Conservation (phyloP, 1,140 invertebrate genomes). For the Danaus plexippus region DNA sequence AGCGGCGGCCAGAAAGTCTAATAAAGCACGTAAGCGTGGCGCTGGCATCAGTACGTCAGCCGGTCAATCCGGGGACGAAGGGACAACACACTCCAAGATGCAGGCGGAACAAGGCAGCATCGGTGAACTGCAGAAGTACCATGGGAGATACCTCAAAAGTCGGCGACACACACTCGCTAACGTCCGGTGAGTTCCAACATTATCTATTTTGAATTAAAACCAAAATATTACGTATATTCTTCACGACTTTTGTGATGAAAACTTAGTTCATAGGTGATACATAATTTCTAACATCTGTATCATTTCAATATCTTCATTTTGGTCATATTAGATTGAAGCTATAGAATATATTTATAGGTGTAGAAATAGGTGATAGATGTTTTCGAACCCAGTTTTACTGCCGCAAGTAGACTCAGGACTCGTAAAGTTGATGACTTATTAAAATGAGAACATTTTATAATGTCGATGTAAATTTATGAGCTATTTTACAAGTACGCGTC, state of each 20-base stretch:
- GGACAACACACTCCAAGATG: slow-evolving; percentile 75
- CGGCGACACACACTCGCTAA: slow-evolving; percentile 88
- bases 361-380: slow-evolving; percentile 3
- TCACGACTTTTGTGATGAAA: too few relatives aligned
- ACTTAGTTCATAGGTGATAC: too few relatives aligned
- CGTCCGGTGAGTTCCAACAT: slow-evolving; percentile 80
- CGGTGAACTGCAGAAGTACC: slow-evolving; percentile 88
- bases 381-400: slow-evolving; percentile 13
- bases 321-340: background rate
- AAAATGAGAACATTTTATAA: slow-evolving; percentile 16
- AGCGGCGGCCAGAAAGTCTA: slow-evolving; percentile 61
- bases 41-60: slow-evolving; percentile 39
- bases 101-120: slow-evolving; percentile 91
- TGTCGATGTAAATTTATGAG: slow-evolving; percentile 1
- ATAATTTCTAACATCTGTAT: background rate
- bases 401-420: slow-evolving; percentile 10
- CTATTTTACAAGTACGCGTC: background rate
- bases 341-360: background rate
- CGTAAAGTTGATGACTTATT: slow-evolving; percentile 15
- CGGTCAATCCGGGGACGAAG: slow-evolving; percentile 46
- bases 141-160: slow-evolving; percentile 85
- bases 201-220: background rate
- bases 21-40: slow-evolving; percentile 62
- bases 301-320: background rate
- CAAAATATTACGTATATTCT: background rate